Base-by-base conservation (phyloP, 2,113 vertebrate genomes). In the Zosterops hypoxanthus region DNA sequence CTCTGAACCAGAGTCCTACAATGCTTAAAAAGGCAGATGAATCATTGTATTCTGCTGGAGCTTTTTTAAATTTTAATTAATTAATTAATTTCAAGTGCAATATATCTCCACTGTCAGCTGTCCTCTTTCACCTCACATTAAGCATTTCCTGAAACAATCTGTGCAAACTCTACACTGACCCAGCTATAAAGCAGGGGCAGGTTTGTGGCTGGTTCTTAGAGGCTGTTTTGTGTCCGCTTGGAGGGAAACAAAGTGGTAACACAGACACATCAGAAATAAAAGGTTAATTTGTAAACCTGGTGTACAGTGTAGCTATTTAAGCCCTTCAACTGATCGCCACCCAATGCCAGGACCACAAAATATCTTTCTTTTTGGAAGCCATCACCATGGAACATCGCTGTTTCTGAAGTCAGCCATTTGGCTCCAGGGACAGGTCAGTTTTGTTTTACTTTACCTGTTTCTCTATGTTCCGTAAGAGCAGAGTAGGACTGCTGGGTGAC, bases 391-490 rank as follows among this genome's bases (percentile, higher is more conserved):
- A 65, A 90, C 21, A 85, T 86, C 23, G 68, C 79, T 87, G 17
- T 82, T 86, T 65, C 36, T 50, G 55, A 24, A 80, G 88, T 36
- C 91, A 89, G 50, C 71, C 33, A 80, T 59, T 75, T 94, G 69
- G 90, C 46, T 59, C 28, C 47, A 68, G 7, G n/a, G 75, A 60
- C 59, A 24, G 2, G 18, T 66, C 18, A 20, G 46, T 77, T 93
- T 95, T 36, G 29, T 31, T 89, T 96, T 95, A 99, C 98, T 91
- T 96, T 98, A 99, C 99, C 99, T 99, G 99, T 98, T 98, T 99
- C 91, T 99, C 98, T 97, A 99, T 99, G 98, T 99, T 99, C 94
- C 98, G 98, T 94, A 99, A 98, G 81, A 99, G 99, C 69, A 98
- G 97, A 28, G 98, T 99, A 70, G 99, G 99, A 90, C 99, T 99